These are phyloP conservation scores for Nomada flava DNA, from an alignment of 2,888 invertebrate species.

Conservation along the genomic window DNA sequence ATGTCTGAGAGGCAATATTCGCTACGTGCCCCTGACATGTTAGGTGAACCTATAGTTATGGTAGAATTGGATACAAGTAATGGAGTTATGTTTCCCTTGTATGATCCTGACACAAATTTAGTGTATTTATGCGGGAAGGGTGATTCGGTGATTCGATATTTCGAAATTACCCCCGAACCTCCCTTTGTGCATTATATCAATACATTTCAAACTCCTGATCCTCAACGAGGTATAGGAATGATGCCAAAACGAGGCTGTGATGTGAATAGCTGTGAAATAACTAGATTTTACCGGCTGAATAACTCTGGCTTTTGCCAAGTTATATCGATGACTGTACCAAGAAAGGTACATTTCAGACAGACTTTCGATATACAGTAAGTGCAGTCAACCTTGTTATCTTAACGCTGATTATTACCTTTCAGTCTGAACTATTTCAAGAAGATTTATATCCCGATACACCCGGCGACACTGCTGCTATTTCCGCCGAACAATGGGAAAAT, in stretches of 20 bases:
- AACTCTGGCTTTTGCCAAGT: conserved; percentile 97
- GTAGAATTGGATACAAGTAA: conserved; percentile 97
- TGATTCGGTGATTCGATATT: conserved; percentile 98
- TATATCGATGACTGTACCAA: conserved; percentile 98
- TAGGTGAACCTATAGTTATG: conserved; percentile 95
- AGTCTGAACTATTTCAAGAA: conserved; percentile 98
- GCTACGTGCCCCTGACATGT: conserved; percentile 94
- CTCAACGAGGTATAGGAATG: conserved; percentile 98
- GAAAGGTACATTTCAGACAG: conserved; percentile 87
- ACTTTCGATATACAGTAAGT: no score
- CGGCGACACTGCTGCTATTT: conserved; percentile 94
- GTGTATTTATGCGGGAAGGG: conserved; percentile 98
- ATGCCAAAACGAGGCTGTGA: conserved; percentile 99
- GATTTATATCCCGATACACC: conserved; percentile 98
- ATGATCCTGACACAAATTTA: conserved; percentile 98
- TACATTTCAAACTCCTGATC: conserved; percentile 98
- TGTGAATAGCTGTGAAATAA: conserved; percentile 96
- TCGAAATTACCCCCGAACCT: conserved; percentile 96
- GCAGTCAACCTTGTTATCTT: neutral
- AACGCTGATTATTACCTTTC: conserved; percentile 64
- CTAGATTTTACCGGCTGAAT: conserved; percentile 97
- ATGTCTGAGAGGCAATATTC: conserved; percentile 99
- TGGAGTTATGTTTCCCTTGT: conserved; percentile 98
- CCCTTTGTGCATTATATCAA: conserved; percentile 98
- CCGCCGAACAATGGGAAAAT: conserved; percentile 96